These are phyloP conservation scores for Muscicapa adusta DNA, from an alignment of 2,113 vertebrate species.

Conservation along the genomic window DNA sequence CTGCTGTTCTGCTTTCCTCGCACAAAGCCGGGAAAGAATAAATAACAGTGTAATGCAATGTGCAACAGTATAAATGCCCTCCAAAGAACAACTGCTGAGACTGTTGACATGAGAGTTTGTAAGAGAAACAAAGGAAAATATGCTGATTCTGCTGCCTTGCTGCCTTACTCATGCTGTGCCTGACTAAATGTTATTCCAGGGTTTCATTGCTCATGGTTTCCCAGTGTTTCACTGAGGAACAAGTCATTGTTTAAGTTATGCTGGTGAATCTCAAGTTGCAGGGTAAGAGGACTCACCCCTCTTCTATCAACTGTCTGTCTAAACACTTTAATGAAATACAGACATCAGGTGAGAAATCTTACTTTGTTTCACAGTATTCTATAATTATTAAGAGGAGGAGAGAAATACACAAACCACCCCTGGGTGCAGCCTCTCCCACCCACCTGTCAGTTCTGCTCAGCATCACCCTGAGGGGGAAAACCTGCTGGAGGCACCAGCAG, in stretches of 20 bases:
- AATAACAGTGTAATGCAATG: slow-evolving; percentile 24
- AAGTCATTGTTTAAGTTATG: background rate
- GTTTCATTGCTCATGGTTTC: background rate
- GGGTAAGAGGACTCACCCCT: background rate
- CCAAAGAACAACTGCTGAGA: slow-evolving; percentile 55
- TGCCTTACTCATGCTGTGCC: background rate
- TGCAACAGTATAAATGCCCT: slow-evolving; percentile 35
- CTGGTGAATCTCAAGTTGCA: background rate
- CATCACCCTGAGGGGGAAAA: background rate
- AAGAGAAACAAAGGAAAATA: slow-evolving; percentile 48
- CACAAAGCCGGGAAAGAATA: slow-evolving; percentile 24
- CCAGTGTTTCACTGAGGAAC: background rate
- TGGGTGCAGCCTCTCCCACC: background rate
- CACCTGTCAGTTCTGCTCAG: background rate
- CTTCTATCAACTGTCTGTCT: background rate
- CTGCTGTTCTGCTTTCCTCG: slow-evolving; percentile 22
- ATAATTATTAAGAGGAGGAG: background rate
- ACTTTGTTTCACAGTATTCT: background rate
- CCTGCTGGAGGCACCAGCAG: background rate
- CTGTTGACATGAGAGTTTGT: slow-evolving; percentile 34
- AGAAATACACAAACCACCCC: background rate
- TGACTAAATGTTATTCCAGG: slow-evolving; percentile 44
- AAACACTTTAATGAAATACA: background rate
- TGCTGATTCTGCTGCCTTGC: slow-evolving; percentile 48
- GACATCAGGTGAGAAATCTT: background rate